Evolutionary conservation across 2,113 vertebrate genomes (phyloP).

Genomic region (Phoenicopterus ruber): DNA sequence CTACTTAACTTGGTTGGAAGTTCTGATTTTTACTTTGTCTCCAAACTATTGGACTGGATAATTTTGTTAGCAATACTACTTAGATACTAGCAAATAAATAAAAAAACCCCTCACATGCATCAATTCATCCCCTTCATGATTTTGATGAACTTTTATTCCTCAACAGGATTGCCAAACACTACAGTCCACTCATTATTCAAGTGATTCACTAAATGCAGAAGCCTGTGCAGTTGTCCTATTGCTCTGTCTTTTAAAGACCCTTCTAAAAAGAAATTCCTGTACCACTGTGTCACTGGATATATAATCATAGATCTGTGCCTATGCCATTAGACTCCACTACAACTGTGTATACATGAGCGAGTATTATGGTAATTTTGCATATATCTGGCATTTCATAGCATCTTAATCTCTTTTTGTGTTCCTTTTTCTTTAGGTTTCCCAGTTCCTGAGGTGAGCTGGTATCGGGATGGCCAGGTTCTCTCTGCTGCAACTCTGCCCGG

Average conservation of each 20-base stretch:
- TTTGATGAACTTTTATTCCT: not conserved
- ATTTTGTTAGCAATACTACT: not conserved
- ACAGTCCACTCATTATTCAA: not conserved
- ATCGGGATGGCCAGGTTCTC: constrained; percentile 98
- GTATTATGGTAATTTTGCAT: not conserved
- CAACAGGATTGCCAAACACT: not conserved
- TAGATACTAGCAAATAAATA: not conserved
- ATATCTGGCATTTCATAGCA: not conserved
- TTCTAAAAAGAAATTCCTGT: not conserved
- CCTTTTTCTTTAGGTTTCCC: constrained; percentile 81
- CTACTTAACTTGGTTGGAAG: not conserved
- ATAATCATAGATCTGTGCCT: not conserved
- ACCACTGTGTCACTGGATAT: not conserved
- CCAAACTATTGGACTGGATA: not conserved
- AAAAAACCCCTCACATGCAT: fast-evolving
- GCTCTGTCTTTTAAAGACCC: not conserved
- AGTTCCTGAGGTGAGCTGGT: constrained; percentile 99
- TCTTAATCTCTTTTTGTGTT: not conserved
- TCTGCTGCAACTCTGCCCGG: constrained; percentile 91
- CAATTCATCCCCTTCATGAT: not conserved
- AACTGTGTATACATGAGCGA: fast-evolving
- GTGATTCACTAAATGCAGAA: not conserved
- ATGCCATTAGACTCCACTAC: not conserved
- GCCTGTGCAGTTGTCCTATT: not conserved
- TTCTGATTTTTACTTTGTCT: not conserved